Percentiles rank a stretch among this genome's conserved stretches.
Conservation (phyloP, 2,797 vertebrate species). For the Carduelis carduelis region DNA sequence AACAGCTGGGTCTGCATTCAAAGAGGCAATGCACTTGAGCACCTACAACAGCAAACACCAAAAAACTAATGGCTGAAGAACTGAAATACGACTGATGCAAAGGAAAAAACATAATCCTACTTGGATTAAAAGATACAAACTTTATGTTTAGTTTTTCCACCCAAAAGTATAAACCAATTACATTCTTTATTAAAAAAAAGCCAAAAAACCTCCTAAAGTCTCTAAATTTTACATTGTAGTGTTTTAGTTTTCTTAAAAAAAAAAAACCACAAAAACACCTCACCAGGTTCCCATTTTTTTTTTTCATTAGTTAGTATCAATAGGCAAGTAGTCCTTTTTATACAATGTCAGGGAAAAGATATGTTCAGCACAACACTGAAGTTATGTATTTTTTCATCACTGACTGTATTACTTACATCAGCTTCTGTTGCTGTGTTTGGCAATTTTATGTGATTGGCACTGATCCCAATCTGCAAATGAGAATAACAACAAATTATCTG, state of each 20-base stretch:
- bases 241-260: not conserved
- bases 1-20: constrained; percentile 88
- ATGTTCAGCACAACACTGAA: not conserved
- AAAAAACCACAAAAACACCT: not conserved
- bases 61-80: not conserved
- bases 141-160: not conserved
- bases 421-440: constrained; percentile 88
- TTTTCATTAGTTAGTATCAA: not conserved
- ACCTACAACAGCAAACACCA: constrained; percentile 75
- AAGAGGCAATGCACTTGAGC: constrained; percentile 81
- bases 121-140: not conserved
- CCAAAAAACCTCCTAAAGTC: not conserved
- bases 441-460: constrained; percentile 88
- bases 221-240: not conserved
- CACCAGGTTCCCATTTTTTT: not conserved
- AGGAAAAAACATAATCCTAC: not conserved
- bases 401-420: constrained; percentile 78
- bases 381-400: not conserved
- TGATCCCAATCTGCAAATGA: constrained; percentile 89
- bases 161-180: not conserved
- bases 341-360: not conserved
- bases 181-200: not conserved
- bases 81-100: not conserved
- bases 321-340: not conserved
- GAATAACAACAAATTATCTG: not conserved